Evolutionary conservation across 2,113 vertebrate species (phyloP).

Genomic region (Myanophis thanlyinensis): DNA sequence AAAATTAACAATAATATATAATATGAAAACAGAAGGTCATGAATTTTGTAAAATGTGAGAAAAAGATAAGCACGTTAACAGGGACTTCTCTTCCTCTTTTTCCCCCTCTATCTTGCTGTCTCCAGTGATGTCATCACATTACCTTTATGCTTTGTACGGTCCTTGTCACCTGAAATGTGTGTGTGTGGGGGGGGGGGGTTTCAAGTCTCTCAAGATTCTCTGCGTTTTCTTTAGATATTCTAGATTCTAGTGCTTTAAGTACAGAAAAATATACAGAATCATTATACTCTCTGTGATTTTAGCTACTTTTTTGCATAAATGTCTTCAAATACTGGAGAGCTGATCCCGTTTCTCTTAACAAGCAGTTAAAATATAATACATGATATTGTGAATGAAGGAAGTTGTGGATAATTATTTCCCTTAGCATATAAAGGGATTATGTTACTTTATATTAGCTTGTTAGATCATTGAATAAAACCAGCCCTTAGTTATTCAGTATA

Average conservation of each 20-base stretch:
- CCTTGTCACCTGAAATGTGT: neutral
- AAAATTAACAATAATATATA: neutral
- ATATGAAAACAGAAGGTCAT: neutral
- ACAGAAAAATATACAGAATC: neutral
- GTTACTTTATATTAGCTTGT: neutral
- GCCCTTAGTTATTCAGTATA: neutral
- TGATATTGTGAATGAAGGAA: neutral
- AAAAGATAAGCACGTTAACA: neutral
- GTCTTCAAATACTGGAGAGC: neutral
- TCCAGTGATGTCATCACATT: neutral
- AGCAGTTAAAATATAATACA: neutral
- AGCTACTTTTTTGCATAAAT: neutral
- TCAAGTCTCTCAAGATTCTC: neutral
- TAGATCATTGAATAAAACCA: neutral
- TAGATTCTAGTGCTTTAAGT: neutral
- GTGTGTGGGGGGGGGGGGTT: neutral
- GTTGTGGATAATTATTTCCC: neutral
- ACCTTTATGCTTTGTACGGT: neutral
- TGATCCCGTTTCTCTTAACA: neutral
- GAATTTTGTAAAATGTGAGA: neutral
- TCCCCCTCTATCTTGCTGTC: neutral
- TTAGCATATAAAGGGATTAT: neutral
- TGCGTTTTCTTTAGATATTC: neutral
- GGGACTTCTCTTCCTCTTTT: neutral
- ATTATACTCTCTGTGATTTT: neutral